These are phyloP conservation scores for Hoplias malabaricus DNA, from an alignment of 2,113 vertebrate genomes.

Conservation along the genomic window DNA sequence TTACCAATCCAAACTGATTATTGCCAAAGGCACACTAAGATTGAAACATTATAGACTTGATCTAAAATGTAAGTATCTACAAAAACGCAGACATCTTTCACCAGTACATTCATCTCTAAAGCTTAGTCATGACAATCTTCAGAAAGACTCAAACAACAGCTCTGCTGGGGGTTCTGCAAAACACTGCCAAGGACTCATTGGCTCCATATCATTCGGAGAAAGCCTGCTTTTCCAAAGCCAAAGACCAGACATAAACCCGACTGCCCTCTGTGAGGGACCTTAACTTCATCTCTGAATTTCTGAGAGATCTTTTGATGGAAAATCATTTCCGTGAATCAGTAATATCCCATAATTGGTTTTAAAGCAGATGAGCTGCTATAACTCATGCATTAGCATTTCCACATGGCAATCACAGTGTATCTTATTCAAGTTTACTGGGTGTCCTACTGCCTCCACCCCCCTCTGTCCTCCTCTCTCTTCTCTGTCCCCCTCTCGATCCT, in stretches of 20 bases:
- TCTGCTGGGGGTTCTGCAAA: neutral
- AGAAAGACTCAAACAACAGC: neutral
- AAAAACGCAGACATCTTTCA: neutral
- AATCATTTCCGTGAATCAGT: neutral
- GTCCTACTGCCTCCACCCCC: neutral
- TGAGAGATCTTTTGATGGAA: neutral
- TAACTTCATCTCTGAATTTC: neutral
- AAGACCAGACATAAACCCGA: constrained; percentile 8
- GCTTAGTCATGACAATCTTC: neutral
- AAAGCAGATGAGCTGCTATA: neutral
- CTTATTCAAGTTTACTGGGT: neutral
- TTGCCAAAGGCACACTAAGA: no score
- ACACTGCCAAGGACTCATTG: constrained; percentile 7
- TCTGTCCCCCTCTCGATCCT: no score
- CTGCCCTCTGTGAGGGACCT: neutral
- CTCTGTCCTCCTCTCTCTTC: neutral
- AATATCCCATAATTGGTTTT: neutral
- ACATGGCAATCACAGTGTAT: neutral
- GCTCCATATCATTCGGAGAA: constrained; percentile 8
- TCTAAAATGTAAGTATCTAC: neutral
- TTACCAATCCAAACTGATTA: no score
- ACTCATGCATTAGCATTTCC: neutral
- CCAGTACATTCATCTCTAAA: neutral
- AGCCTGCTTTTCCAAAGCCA: neutral
- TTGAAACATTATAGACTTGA: no score